Percentiles rank a stretch among this genome's conserved stretches.
phyloP scores from a whole-genome alignment of 2,113 vertebrate genomes.

The Macheiramphus alcinus region DNA sequence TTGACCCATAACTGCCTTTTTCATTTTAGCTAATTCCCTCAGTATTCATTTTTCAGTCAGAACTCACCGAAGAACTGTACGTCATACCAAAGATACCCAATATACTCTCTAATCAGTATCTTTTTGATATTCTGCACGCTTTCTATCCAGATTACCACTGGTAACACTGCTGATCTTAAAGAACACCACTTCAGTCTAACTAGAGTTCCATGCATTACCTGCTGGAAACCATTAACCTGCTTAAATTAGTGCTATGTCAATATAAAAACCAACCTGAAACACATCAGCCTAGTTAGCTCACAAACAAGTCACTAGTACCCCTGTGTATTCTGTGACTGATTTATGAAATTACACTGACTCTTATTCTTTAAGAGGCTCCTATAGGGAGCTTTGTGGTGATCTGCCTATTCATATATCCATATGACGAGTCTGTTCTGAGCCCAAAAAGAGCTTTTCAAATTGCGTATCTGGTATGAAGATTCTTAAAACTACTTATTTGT shows the following conservation, averaged over 20 bases:
- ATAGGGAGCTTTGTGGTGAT: neutral
- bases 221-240: neutral
- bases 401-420: neutral
- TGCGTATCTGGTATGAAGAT: neutral
- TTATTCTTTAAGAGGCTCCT: neutral
- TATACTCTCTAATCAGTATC: neutral
- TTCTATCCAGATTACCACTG: neutral
- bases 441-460: neutral
- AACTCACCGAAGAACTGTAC: neutral
- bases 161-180: neutral
- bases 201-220: neutral
- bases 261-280: neutral
- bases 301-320: neutral
- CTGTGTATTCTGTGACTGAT: neutral
- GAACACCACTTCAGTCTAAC: neutral
- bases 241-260: neutral
- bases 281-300: neutral
- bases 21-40: neutral
- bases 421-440: neutral
- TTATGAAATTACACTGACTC: neutral
- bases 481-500: neutral
- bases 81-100: neutral
- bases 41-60: neutral
- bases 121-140: neutral
- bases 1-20: neutral